Percentiles rank a stretch among this genome's conserved stretches.
Evolutionary conservation across 92 coral and sea anemone species (phyloP).

Genomic region (Siderastrea siderea): DNA sequence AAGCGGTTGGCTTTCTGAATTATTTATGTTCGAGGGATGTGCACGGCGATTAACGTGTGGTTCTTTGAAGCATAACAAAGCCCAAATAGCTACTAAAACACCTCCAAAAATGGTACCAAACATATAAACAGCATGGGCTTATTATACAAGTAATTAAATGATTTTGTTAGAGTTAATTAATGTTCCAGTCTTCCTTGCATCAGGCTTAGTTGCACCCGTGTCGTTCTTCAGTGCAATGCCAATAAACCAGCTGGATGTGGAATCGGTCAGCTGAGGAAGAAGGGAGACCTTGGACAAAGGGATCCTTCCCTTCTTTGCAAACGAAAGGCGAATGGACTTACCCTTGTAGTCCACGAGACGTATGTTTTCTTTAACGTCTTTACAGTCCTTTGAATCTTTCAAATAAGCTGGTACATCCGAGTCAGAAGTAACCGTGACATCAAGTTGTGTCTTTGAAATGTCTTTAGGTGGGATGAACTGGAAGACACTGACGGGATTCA

Average conservation of each 20-base stretch:
- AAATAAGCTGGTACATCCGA: slow-evolving; percentile 47
- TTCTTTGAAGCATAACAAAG: background rate
- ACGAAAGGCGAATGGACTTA: slow-evolving; percentile 71
- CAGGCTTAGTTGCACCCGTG: background rate
- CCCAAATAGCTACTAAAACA: background rate
- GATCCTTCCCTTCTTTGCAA: slow-evolving; percentile 77
- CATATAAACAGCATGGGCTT: background rate
- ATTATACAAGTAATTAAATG: background rate
- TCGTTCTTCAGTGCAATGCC: slow-evolving; percentile 73
- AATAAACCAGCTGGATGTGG: slow-evolving; percentile 65
- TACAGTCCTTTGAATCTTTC: slow-evolving; percentile 67
- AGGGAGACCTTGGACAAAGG: slow-evolving; percentile 81
- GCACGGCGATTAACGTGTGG: background rate
- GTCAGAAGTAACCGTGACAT: slow-evolving; percentile 64
- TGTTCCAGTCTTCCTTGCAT: slow-evolving; percentile 56
- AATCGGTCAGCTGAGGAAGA: slow-evolving; percentile 59
- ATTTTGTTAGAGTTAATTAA: slow-evolving; percentile 3
- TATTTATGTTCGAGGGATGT: background rate
- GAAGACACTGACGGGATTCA: slow-evolving; percentile 30
- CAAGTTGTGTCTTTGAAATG: slow-evolving; percentile 62
- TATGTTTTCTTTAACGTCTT: slow-evolving; percentile 42
- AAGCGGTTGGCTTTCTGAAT: background rate
- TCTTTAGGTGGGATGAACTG: slow-evolving; percentile 39
- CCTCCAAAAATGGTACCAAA: background rate
- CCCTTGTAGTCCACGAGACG: slow-evolving; percentile 14